Base-by-base conservation (phyloP, 2,888 invertebrate species). In the Philonicus albiceps region DNA sequence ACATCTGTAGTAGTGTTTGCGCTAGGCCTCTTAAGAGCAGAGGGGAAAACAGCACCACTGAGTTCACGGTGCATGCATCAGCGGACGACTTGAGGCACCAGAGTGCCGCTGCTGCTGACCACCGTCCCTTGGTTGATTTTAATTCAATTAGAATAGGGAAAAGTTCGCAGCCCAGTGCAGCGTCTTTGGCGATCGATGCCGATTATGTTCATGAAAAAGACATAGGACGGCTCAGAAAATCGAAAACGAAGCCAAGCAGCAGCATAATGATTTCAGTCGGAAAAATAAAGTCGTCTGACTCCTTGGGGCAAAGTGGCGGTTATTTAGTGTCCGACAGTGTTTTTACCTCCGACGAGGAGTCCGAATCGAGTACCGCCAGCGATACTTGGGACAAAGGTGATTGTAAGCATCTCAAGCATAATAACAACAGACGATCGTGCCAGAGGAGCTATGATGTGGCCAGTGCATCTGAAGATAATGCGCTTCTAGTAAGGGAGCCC, bases 311-410 rank as follows among this genome's bases (percentile, higher is more conserved):
- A 34, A 87, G 76, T 75, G 89, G 88, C 73, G 93, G 93, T 8
- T 93, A 93, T 89, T 89, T 93, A 84, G 91, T 91, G 86, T 92
- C 93, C 64, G 93, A 95, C 90, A 94, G 94, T 90, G 93, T 94
- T 75, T 94, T 93, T 49, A 94, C 94, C 22, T 94, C 94, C 0
- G 81, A 81, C 64, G 81, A 81, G 16, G 93, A 34, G 93, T 93
- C 88, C 53, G 86, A 55, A 75, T 76, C 55, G 34, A 72, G 84
- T 73, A 76, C 53, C 37, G 40, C 81, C 85, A 75, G 86, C 34
- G 87, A 88, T 86, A 91, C 90, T 6, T 93, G 91, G 76, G 81
- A 88, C 40, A 81, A 72, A 6, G 53, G 34, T 5, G 72, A 86
- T 3, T 84, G 16, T n/a, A 49, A 72, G 11, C 34, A 43, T 27